Conservation (phyloP, 1,140 invertebrate genomes). For the Solenopsis invicta region DNA sequence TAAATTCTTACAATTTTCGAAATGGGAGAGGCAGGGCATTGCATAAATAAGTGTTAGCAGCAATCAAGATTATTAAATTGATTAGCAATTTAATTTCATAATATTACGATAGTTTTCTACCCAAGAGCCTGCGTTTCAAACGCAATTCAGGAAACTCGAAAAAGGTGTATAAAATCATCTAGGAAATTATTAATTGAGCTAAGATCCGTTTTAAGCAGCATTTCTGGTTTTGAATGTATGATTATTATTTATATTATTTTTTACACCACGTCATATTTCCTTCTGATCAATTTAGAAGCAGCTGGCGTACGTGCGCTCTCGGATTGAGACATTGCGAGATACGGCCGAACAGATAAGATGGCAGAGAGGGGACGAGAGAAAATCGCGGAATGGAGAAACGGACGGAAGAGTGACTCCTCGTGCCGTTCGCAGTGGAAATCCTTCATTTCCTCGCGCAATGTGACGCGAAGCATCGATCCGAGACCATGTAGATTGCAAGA, state of each 20-base stretch:
- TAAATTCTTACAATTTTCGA: too few species aligned
- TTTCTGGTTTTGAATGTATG: too few species aligned
- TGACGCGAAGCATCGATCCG: neutral
- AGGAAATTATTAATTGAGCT: too few species aligned
- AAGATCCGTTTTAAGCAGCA: too few species aligned
- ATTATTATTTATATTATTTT: neutral
- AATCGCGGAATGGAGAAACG: neutral
- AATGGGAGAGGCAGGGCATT: too few species aligned
- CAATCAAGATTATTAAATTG: too few species aligned
- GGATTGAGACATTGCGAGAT: conserved; percentile 34
- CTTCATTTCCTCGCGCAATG: conserved; percentile 23
- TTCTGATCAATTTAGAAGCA: neutral
- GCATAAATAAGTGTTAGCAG: too few species aligned
- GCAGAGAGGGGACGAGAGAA: neutral
- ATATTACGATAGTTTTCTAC: too few species aligned
- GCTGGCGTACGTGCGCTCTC: neutral
- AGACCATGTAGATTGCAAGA: conserved; percentile 3
- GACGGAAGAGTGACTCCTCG: conserved; percentile 9
- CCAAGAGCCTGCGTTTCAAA: too few species aligned
- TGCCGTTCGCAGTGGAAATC: conserved; percentile 21
- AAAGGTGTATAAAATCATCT: too few species aligned
- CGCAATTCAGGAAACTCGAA: too few species aligned
- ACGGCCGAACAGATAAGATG: conserved; percentile 15
- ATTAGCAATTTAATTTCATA: too few species aligned
- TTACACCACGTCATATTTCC: neutral